A percentile compares a stretch with the other conserved stretches of the same genome.
phyloP scores from a whole-genome alignment of 2,888 invertebrate genomes.

The Oscheius sp. region DNA sequence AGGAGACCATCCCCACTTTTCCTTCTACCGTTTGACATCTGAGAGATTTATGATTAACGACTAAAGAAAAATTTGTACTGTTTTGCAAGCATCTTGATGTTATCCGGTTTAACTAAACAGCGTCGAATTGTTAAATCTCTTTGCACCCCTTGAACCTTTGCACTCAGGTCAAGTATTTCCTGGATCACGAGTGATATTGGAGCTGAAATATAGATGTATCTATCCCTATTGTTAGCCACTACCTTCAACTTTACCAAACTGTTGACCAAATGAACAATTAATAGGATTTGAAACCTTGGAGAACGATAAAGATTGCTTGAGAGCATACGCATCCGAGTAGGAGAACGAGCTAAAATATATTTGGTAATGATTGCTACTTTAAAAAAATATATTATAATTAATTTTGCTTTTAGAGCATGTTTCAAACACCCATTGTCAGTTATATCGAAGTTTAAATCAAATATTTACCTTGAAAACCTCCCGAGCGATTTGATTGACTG shows the following conservation, averaged over 20 bases:
- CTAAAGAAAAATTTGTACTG: constrained; percentile 30
- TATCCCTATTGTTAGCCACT: neutral
- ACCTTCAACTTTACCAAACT: constrained; percentile 61
- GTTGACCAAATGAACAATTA: constrained; percentile 63
- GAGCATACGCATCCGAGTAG: constrained; percentile 9
- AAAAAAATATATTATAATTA: too few species aligned
- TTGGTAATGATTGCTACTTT: neutral
- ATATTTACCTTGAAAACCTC: constrained; percentile 16
- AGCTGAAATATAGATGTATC: constrained; percentile 26
- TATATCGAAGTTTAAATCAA: neutral
- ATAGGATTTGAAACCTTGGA: constrained; percentile 52
- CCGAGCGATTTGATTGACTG: constrained; percentile 40
- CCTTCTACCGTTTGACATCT: constrained; percentile 58
- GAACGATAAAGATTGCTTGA: constrained; percentile 57
- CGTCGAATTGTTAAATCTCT: constrained; percentile 79
- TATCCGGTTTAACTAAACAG: constrained; percentile 70
- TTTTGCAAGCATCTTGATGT: constrained; percentile 51
- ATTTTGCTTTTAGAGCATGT: too few species aligned
- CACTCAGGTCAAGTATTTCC: constrained; percentile 54
- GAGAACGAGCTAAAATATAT: constrained; percentile 32
- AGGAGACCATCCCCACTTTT: constrained; percentile 68
- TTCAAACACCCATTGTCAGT: too few species aligned
- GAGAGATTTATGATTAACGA: neutral
- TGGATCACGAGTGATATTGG: constrained; percentile 37
- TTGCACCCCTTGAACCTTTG: constrained; percentile 79